Evolutionary conservation across 1,140 invertebrate genomes (phyloP).

Genomic region (Drosophila tani): DNA sequence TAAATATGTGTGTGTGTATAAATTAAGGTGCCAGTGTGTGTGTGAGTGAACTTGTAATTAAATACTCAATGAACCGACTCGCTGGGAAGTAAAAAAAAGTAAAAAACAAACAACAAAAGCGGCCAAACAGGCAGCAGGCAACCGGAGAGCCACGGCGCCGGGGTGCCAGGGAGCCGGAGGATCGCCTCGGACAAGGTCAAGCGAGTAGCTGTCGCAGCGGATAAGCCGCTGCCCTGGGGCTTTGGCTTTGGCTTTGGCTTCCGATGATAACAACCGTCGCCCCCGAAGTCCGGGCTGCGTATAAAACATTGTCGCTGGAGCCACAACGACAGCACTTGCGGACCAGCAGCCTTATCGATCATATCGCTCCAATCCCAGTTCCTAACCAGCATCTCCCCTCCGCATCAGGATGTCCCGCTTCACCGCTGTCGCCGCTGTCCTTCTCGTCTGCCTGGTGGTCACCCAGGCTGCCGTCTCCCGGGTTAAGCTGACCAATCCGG

Average conservation of each 20-base stretch:
- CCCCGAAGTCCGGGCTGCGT: conserved; percentile 24
- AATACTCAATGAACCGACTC: conserved; percentile 72
- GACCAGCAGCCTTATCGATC: conserved; percentile 38
- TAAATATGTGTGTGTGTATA: conserved; percentile 20
- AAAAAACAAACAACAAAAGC: conserved; percentile 52
- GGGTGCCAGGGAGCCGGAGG: conserved; percentile 45
- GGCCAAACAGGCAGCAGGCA: conserved; percentile 70
- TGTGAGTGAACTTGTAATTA: conserved; percentile 64
- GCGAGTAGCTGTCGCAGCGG: conserved; percentile 46
- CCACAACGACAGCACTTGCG: conserved; percentile 57
- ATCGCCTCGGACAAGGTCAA: conserved; percentile 68
- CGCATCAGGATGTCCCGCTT: conserved; percentile 48
- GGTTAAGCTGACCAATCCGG: conserved; percentile 57
- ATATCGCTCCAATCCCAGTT: conserved; percentile 3
- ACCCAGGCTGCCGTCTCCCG: conserved; percentile 56
- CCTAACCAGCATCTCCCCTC: background rate
- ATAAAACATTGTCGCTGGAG: conserved; percentile 62
- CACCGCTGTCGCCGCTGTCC: conserved; percentile 17
- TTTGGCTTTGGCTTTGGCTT: conserved; percentile 34
- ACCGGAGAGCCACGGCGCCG: background rate
- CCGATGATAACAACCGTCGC: conserved; percentile 34
- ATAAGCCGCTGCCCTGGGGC: conserved; percentile 62
- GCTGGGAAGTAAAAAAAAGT: conserved; percentile 54
- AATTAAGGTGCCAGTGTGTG: conserved; percentile 49
- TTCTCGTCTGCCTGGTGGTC: conserved; percentile 33